Evolutionary conservation across 2,888 invertebrate genomes (phyloP).

Genomic region (Tipula unca): DNA sequence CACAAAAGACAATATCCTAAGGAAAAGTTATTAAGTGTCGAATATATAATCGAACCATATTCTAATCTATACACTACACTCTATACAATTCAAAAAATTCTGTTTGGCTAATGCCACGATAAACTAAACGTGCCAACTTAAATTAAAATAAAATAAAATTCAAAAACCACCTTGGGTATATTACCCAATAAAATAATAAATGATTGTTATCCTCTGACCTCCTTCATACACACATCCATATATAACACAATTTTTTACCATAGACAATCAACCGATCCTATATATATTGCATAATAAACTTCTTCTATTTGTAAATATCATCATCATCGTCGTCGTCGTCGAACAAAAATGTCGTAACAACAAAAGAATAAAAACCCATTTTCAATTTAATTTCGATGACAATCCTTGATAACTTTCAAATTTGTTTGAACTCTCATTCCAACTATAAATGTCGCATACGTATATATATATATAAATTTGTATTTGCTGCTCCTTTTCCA

Average conservation of each 20-base stretch:
- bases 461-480: not conserved
- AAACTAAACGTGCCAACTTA: not conserved
- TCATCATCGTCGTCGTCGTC: not conserved
- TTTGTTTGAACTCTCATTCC: not conserved
- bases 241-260: not conserved
- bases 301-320: not conserved
- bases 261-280: not conserved
- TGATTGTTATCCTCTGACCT: not conserved
- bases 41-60: no score
- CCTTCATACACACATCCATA: not conserved
- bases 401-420: conserved; percentile 8
- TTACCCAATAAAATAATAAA: not conserved
- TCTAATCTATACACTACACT: no score
- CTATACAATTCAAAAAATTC: not conserved
- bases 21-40: not conserved
- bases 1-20: not conserved
- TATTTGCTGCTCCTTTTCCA: not conserved
- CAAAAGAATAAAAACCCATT: not conserved
- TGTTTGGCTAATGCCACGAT: not conserved
- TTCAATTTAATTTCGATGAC: conserved; percentile 14
- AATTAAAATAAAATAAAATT: not conserved
- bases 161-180: not conserved
- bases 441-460: not conserved
- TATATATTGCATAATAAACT: not conserved
- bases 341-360: not conserved